phyloP scores from a whole-genome alignment of 1,140 invertebrate species.

The Ceratina calcarata region DNA sequence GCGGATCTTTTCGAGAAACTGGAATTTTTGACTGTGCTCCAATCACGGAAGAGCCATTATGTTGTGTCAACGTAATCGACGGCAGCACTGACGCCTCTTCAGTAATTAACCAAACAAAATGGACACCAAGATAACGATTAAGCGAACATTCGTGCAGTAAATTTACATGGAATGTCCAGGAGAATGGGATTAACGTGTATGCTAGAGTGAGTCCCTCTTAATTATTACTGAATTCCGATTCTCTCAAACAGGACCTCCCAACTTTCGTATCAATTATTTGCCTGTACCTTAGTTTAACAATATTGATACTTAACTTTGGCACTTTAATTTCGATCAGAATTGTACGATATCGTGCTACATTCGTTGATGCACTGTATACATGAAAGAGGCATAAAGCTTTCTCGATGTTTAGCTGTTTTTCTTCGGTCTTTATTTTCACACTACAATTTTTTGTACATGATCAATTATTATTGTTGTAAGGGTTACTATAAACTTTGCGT shows the following conservation, averaged over 20 bases:
- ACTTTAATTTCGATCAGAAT: slow-evolving; percentile 7
- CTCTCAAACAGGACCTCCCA: not conserved
- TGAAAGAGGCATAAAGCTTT: not conserved
- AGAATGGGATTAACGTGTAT: slow-evolving; percentile 63
- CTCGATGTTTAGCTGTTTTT: not conserved
- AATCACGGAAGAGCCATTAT: slow-evolving; percentile 66
- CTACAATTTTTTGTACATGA: not conserved
- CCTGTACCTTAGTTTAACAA: slow-evolving; percentile 30
- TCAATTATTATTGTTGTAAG: not conserved
- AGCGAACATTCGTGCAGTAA: slow-evolving; percentile 70
- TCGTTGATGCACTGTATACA: not conserved
- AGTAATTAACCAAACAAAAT: slow-evolving; percentile 81
- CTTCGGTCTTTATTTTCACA: not conserved
- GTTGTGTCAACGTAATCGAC: slow-evolving; percentile 79
- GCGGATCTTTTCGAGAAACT: slow-evolving; percentile 3
- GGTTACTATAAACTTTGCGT: no score
- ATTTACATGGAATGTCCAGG: slow-evolving; percentile 69
- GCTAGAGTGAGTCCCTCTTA: slow-evolving; percentile 69
- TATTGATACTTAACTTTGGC: slow-evolving; percentile 49
- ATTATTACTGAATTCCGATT: slow-evolving; percentile 30
- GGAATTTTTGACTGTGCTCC: slow-evolving; percentile 30
- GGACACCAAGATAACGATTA: slow-evolving; percentile 80
- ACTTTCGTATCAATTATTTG: not conserved
- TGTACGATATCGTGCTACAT: slow-evolving; percentile 2
- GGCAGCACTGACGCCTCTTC: slow-evolving; percentile 77